These are phyloP conservation scores for Callospermophilus lateralis DNA, from an alignment of 2,113 vertebrate species.

Conservation along the genomic window DNA sequence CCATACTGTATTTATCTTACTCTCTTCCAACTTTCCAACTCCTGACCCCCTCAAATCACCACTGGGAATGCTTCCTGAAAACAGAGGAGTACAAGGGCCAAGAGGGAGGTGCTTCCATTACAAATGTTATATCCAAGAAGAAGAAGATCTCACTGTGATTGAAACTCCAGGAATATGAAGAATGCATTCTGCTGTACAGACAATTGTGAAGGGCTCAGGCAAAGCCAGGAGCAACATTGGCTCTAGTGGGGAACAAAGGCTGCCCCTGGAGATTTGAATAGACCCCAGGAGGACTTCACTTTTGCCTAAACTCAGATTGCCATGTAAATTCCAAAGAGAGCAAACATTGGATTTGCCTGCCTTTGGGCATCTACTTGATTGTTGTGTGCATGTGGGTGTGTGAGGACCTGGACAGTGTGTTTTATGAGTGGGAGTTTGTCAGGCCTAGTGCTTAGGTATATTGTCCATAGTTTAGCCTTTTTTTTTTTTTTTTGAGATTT, in stretches of 20 bases:
- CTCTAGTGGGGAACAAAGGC: not conserved
- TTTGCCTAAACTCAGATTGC: constrained; percentile 33
- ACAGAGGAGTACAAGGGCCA: not conserved
- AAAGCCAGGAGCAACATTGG: not conserved
- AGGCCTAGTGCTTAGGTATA: not conserved
- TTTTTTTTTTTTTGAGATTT: constrained; percentile 13
- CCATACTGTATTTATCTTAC: not conserved
- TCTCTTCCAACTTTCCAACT: not conserved
- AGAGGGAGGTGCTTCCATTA: constrained; percentile 14
- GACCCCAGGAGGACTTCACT: not conserved
- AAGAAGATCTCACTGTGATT: not conserved
- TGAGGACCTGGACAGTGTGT: not conserved
- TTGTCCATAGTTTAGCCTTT: not conserved
- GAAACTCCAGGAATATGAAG: constrained; percentile 4
- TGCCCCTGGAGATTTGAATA: not conserved
- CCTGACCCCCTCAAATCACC: not conserved
- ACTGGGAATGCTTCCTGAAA: not conserved
- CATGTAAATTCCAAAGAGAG: constrained; percentile 72
- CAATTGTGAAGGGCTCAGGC: not conserved
- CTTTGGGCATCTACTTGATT: not conserved
- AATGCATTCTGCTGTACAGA: not conserved
- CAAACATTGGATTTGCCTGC: constrained; percentile 34
- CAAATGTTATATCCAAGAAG: not conserved
- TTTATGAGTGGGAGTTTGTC: not conserved
- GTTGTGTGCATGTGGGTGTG: not conserved